Conservation (phyloP, 2,113 vertebrate species). For the Myotis brandtii region DNA sequence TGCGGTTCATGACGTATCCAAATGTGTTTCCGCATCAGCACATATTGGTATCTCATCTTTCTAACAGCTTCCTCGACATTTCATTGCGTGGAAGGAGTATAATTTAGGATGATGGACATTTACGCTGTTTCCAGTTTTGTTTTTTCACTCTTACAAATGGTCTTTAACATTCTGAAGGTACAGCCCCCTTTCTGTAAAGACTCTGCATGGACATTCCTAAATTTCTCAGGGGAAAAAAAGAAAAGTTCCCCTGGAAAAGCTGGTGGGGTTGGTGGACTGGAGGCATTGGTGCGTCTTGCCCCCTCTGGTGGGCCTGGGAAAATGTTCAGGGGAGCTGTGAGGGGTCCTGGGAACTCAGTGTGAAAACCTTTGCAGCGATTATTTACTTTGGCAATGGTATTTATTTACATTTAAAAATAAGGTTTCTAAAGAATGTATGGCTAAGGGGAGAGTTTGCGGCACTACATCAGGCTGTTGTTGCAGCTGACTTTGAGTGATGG, state of each 20-base stretch:
- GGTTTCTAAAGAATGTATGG: background rate
- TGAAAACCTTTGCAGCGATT: background rate
- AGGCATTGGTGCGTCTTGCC: background rate
- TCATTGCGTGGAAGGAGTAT: background rate
- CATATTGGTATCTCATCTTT: background rate
- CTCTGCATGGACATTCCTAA: background rate
- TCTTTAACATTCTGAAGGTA: slow-evolving; percentile 32
- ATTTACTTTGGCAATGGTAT: slow-evolving; percentile 26
- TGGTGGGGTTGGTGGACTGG: background rate
- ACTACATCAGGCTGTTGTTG: background rate
- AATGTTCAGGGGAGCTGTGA: background rate
- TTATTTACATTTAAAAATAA: slow-evolving; percentile 33
- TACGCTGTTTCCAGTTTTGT: background rate
- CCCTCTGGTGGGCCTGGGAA: background rate
- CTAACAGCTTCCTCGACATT: slow-evolving; percentile 19
- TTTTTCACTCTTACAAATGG: slow-evolving; percentile 13
- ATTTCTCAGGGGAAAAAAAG: background rate
- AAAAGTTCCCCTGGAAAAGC: background rate
- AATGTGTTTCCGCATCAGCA: background rate
- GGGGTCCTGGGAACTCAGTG: background rate
- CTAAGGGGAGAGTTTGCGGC: background rate
- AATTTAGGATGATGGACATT: slow-evolving; percentile 45
- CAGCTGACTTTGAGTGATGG: background rate
- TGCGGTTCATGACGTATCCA: background rate
- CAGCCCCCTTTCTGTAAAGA: background rate